These are phyloP conservation scores for Anhinga anhinga DNA, from an alignment of 2,113 vertebrate species.

Conservation along the genomic window DNA sequence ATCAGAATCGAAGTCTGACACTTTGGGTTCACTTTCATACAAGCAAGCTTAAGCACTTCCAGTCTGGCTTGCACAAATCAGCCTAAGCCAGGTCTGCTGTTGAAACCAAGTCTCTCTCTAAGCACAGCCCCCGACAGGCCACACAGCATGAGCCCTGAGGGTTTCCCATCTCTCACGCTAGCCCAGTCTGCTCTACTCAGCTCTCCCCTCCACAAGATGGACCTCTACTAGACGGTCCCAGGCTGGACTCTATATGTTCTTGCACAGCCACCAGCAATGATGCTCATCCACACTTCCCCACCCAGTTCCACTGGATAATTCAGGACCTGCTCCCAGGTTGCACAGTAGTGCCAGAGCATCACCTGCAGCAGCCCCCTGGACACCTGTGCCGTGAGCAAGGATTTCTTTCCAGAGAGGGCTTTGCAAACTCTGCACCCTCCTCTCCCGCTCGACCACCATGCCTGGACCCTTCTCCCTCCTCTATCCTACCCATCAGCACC, in stretches of 20 bases:
- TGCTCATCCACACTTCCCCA: background rate
- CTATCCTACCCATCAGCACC: background rate
- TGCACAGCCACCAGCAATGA: background rate
- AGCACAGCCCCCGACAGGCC: background rate
- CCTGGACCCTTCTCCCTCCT: background rate
- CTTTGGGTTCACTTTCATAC: background rate
- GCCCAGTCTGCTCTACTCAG: too few relatives aligned
- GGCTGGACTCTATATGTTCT: background rate
- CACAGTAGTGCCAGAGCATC: background rate
- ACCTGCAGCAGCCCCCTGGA: background rate
- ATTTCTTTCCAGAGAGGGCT: background rate
- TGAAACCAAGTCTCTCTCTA: background rate
- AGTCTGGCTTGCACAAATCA: background rate
- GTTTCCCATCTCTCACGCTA: background rate
- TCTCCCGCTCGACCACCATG: background rate
- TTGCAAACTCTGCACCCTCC: background rate
- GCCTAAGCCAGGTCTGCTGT: background rate
- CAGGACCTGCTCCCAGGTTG: background rate
- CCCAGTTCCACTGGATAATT: background rate
- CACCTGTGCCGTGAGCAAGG: background rate
- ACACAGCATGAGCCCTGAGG: accelerated
- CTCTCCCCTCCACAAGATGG: background rate
- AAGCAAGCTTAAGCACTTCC: background rate
- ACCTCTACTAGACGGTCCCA: background rate
- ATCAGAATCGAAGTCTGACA: accelerated